Percentiles rank a stretch among this genome's conserved stretches.
These are phyloP conservation scores for Eupithecia inturbata DNA, from an alignment of 2,888 invertebrate genomes.

Conservation along the genomic window DNA sequence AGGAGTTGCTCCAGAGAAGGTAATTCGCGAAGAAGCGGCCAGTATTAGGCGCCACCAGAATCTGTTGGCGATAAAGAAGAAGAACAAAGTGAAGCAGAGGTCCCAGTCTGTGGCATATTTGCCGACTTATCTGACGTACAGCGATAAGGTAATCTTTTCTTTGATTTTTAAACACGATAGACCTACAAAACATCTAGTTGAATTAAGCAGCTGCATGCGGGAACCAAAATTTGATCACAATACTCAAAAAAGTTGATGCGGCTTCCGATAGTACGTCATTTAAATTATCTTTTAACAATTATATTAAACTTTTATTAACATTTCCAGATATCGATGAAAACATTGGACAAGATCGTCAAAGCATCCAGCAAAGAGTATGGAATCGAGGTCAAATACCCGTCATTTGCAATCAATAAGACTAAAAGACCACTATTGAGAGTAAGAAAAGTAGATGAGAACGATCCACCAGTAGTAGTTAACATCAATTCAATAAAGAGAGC, in stretches of 20 bases:
- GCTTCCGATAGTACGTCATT: background rate
- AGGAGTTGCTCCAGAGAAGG: slow-evolving; percentile 66
- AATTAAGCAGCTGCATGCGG: background rate
- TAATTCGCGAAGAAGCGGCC: slow-evolving; percentile 67
- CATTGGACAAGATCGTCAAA: slow-evolving; percentile 83
- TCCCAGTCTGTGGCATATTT: slow-evolving; percentile 88
- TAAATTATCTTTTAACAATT: background rate
- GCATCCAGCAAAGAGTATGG: slow-evolving; percentile 57
- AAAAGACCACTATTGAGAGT: slow-evolving; percentile 42
- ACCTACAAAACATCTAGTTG: background rate
- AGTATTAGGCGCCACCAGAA: slow-evolving; percentile 64
- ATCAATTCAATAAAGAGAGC: slow-evolving; percentile 63
- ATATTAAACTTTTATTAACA: slow-evolving; percentile 8
- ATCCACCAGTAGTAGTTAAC: slow-evolving; percentile 62
- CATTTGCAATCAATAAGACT: slow-evolving; percentile 53
- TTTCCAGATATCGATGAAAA: slow-evolving; percentile 85
- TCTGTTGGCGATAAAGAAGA: slow-evolving; percentile 55
- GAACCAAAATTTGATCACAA: background rate
- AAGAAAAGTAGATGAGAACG: slow-evolving; percentile 51
- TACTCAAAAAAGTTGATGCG: background rate
- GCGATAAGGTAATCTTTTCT: slow-evolving; percentile 83
- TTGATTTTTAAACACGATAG: slow-evolving; percentile 19
- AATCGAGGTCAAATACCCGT: slow-evolving; percentile 60
- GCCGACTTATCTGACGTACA: slow-evolving; percentile 89
- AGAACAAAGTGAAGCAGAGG: slow-evolving; percentile 50